phyloP scores from a whole-genome alignment of 2,888 invertebrate genomes.

The Tachina grossa region DNA sequence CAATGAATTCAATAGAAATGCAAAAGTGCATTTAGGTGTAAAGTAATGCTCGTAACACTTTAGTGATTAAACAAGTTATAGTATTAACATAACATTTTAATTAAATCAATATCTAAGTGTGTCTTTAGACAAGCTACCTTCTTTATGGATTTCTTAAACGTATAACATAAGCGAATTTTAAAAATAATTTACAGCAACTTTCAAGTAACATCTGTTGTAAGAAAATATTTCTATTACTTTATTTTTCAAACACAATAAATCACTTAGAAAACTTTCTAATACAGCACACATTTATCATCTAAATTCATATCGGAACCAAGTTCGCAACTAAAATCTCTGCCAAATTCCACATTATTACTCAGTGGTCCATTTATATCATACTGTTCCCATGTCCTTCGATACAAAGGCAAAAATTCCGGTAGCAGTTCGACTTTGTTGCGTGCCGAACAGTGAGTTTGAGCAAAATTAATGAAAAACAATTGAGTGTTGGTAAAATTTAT shows the following conservation, averaged over 20 bases:
- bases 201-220: neutral
- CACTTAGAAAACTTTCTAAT: conserved; percentile 62
- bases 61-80: too few species aligned
- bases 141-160: too few species aligned
- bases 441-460: conserved; percentile 78
- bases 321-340: conserved; percentile 78
- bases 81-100: too few species aligned
- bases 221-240: neutral
- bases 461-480: conserved; percentile 80
- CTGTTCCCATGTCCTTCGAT: conserved; percentile 76
- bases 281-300: conserved; percentile 79
- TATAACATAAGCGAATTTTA: too few species aligned
- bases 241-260: conserved; percentile 4
- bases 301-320: conserved; percentile 79
- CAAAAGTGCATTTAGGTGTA: too few species aligned
- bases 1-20: too few species aligned
- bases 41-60: too few species aligned
- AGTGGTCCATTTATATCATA: conserved; percentile 78
- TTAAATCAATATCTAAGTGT: too few species aligned
- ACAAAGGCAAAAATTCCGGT: conserved; percentile 75
- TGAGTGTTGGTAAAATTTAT: conserved; percentile 80
- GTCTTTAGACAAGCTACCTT: too few species aligned
- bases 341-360: conserved; percentile 78
- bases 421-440: conserved; percentile 63
- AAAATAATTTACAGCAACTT: too few species aligned